These are phyloP conservation scores for Archips crataeganus DNA, from an alignment of 2,888 invertebrate species.

Conservation along the genomic window DNA sequence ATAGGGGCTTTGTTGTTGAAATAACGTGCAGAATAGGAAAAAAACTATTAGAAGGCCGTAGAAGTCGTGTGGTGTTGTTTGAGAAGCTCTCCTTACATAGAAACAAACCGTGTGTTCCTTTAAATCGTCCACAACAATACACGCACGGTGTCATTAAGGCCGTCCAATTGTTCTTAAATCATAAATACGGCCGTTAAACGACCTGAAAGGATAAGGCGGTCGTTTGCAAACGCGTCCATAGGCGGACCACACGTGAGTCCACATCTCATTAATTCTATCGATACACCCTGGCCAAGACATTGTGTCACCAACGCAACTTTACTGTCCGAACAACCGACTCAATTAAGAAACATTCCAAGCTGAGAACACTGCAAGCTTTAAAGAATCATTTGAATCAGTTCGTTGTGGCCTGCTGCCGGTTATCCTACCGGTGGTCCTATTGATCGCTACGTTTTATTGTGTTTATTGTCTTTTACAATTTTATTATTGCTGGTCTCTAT, in stretches of 20 bases:
- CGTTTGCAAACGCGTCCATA: constrained; percentile 69
- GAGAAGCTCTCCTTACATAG: constrained; percentile 1
- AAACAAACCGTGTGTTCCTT: constrained; percentile 30
- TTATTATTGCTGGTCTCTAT: not conserved
- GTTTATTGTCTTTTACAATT: constrained; percentile 30
- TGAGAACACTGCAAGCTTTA: constrained; percentile 49
- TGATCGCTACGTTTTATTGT: constrained; percentile 34
- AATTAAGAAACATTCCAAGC: constrained; percentile 56
- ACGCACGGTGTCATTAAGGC: constrained; percentile 50
- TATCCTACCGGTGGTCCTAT: constrained; percentile 40
- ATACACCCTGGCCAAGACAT: constrained; percentile 79
- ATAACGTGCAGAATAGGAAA: not conserved
- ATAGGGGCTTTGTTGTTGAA: not conserved
- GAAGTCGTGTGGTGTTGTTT: not conserved
- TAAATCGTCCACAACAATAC: constrained; percentile 39
- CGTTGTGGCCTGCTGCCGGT: not conserved
- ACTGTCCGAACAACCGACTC: constrained; percentile 65
- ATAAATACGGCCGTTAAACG: constrained; percentile 70
- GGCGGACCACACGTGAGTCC: constrained; percentile 81
- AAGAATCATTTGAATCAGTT: constrained; percentile 34
- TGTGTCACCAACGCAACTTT: constrained; percentile 73
- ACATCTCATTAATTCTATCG: constrained; percentile 84
- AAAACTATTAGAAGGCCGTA: not conserved
- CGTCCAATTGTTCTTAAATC: constrained; percentile 75
- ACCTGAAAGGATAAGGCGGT: constrained; percentile 63